Percentiles rank a stretch among this genome's conserved stretches.
phyloP scores from a whole-genome alignment of 1,140 invertebrate species.

The Probaryconus sp. region DNA sequence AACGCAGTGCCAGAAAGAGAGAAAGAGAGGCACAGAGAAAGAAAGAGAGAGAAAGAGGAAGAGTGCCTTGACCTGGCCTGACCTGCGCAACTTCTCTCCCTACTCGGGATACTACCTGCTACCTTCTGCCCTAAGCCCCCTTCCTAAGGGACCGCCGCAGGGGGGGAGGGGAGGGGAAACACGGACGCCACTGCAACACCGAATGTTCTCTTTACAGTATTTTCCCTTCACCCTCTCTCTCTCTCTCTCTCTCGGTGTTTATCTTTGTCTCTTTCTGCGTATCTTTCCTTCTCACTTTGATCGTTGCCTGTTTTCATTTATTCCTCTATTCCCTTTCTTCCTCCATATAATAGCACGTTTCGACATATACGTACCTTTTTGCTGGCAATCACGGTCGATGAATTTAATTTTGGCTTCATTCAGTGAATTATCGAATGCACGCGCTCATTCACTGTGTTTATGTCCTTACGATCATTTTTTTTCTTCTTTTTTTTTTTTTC shows the following conservation, averaged over 20 bases:
- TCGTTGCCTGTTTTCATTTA: constrained; percentile 20
- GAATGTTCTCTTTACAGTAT: constrained; percentile 24
- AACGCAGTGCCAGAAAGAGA: constrained; percentile 25
- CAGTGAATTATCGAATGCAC: constrained; percentile 21
- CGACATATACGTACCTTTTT: constrained; percentile 39
- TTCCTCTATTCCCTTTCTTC: too few species aligned
- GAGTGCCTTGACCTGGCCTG: constrained; percentile 67
- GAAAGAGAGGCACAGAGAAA: constrained; percentile 51
- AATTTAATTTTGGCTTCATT: constrained; percentile 54
- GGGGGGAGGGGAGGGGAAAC: too few species aligned
- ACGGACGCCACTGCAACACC: constrained; percentile 2
- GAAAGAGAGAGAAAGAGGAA: constrained; percentile 48
- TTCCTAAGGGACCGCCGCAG: too few species aligned
- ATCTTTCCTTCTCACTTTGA: constrained; percentile 4
- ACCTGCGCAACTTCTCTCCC: constrained; percentile 65
- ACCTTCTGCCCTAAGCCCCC: constrained; percentile 60
- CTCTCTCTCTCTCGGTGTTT: not conserved
- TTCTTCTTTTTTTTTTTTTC: constrained; percentile 3
- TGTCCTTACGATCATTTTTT: too few species aligned
- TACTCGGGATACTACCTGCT: constrained; percentile 58
- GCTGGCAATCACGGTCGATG: constrained; percentile 8
- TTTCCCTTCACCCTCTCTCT: constrained; percentile 7
- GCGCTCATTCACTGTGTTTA: too few species aligned
- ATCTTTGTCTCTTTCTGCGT: constrained; percentile 4
- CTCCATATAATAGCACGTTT: constrained; percentile 32